phyloP scores from a whole-genome alignment of 2,113 vertebrate genomes.

The Onychostruthus taczanowskii region DNA sequence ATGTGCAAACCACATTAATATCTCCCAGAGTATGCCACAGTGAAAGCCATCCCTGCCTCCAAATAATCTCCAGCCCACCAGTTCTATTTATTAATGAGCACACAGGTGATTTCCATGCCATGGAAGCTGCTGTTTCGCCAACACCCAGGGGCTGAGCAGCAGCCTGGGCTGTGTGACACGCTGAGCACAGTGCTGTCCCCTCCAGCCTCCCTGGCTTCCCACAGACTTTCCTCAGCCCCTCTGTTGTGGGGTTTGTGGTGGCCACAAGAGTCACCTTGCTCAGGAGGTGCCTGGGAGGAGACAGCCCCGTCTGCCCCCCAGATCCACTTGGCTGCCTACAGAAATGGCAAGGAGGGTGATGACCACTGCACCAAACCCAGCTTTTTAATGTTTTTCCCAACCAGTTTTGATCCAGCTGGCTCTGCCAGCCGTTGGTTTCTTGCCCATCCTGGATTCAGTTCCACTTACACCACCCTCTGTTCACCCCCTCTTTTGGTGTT shows the following conservation, averaged over 20 bases:
- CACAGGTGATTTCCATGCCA: background rate
- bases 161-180: background rate
- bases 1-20: background rate
- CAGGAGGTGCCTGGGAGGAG: background rate
- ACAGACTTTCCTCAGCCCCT: background rate
- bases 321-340: background rate
- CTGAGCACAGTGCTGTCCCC: accelerated
- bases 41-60: background rate
- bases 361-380: accelerated
- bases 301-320: accelerated
- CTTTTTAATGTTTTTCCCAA: background rate
- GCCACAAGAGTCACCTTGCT: background rate
- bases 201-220: background rate
- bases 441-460: background rate
- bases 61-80: background rate
- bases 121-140: background rate
- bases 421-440: background rate
- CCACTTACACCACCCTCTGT: background rate
- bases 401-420: background rate
- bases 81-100: too few relatives aligned
- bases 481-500: background rate
- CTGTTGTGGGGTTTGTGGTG: background rate
- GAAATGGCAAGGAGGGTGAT: accelerated
- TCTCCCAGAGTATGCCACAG: background rate
- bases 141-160: accelerated